Conservation (phyloP, 2,797 vertebrate genomes). For the Staurois parvus region DNA sequence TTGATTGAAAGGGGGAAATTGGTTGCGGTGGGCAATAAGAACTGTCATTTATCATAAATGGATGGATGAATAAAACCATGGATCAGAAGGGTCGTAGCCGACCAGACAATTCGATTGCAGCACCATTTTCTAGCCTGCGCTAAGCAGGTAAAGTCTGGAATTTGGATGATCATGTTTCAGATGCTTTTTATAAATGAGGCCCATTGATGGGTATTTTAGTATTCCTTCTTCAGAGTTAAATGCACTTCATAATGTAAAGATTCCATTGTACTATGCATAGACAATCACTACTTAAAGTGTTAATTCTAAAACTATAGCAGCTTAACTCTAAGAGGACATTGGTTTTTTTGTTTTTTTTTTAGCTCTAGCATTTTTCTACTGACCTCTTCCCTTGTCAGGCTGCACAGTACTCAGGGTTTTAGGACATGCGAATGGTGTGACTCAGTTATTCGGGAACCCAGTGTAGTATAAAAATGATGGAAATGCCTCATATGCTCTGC, state of each 20-base stretch:
- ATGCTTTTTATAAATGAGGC: neutral
- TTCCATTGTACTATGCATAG: constrained; percentile 45
- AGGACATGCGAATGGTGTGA: constrained; percentile 19
- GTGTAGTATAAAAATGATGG: constrained; percentile 17
- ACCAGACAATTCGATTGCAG: neutral
- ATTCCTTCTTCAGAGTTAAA: neutral
- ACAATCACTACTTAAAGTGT: constrained; percentile 40
- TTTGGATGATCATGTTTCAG: neutral
- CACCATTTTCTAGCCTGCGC: neutral
- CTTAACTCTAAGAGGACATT: constrained; percentile 4
- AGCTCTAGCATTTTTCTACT: constrained; percentile 40
- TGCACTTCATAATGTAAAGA: neutral
- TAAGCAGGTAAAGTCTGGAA: neutral
- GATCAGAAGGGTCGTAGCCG: neutral
- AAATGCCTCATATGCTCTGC: constrained; percentile 9
- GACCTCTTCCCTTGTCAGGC: constrained; percentile 41
- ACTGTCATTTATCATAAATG: neutral
- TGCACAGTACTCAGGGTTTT: constrained; percentile 58
- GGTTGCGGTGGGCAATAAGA: no score
- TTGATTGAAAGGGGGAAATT: neutral
- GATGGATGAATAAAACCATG: neutral
- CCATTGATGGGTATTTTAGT: neutral
- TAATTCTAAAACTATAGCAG: constrained; percentile 24
- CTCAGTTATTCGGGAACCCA: constrained; percentile 21
- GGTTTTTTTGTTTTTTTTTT: no score